A percentile compares a stretch with the other conserved stretches of the same genome.
Conservation (phyloP, 2,888 invertebrate genomes). For the Dryadula phaetusa region DNA sequence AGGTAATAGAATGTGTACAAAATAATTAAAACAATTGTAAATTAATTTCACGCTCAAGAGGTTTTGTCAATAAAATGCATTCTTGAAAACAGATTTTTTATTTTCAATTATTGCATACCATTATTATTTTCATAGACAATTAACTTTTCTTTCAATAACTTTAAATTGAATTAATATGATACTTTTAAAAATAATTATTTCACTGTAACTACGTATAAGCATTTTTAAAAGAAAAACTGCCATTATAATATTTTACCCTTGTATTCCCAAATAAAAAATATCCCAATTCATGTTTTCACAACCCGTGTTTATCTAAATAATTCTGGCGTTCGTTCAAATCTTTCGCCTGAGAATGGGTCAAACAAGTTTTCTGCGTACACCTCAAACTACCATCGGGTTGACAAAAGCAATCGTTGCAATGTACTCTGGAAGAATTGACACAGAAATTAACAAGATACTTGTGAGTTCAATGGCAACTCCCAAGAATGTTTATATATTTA, state of each 20-base stretch:
- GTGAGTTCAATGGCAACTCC: too few species aligned
- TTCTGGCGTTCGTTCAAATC: conserved; percentile 38
- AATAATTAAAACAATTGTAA: conserved; percentile 47
- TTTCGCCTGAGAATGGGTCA: conserved; percentile 61
- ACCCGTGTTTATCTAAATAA: conserved; percentile 53
- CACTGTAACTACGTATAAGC: background rate
- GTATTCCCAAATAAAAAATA: background rate
- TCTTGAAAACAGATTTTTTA: conserved; percentile 52
- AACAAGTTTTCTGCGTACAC: conserved; percentile 69
- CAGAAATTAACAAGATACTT: too few species aligned
- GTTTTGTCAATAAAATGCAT: conserved; percentile 52
- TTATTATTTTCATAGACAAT: conserved; percentile 13
- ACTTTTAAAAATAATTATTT: background rate
- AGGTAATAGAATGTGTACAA: conserved; percentile 42
- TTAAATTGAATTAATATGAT: background rate
- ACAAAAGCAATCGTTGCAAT: conserved; percentile 73
- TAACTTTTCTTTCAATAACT: background rate
- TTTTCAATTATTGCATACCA: conserved; percentile 39
- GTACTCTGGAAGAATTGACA: conserved; percentile 51
- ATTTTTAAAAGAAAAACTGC: background rate
- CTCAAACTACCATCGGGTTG: conserved; percentile 58
- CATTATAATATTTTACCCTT: too few species aligned
- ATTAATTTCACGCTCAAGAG: conserved; percentile 55
- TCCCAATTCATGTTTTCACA: conserved; percentile 45
- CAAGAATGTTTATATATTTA: too few species aligned